Base-by-base conservation (phyloP, 2,113 vertebrate species). In the Triplophysa rosa region DNA sequence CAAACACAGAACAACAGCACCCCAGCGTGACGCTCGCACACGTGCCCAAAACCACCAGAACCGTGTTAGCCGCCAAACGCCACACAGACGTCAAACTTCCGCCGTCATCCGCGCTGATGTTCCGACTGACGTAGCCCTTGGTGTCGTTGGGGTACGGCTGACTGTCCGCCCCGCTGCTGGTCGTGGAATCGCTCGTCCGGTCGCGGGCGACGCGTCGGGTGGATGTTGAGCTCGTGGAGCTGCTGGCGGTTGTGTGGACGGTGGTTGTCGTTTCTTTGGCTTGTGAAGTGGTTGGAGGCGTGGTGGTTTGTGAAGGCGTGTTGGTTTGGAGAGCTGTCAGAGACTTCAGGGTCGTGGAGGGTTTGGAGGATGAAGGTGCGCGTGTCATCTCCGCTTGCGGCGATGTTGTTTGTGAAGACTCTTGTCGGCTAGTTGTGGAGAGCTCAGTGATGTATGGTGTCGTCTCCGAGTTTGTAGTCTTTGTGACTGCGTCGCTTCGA, bases 141-240 rank as follows among this genome's bases (percentile, higher is more conserved):
- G 95, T 96, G 80, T 93, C 94, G 0, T 96, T 96, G 21, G 87
- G 69, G 26, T 90, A 78, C 1, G 92, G 93, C 42, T 94, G 93
- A 86, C 92, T 94, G 84, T 85, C 89, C 71, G 94, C 92, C 17
- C 89, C 81, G 45, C 0, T 82, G 58, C 0, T 85, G 13, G 84
- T 87, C 49, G 52, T 23, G 9, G 81, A 49, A 40, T 76, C 45
- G n/a, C 61, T 81, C 75, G 19, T 59, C 33, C 21, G 62, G n/a
- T n/a, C 21, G 17, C 21, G 9, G 70, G 19, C 45, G 42, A 17
- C 42, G 23, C 59, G 14, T 5, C n/a, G 12, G 13, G 64, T 2
- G 10, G 42, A 78, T 68, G 42, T 45, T 14, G 79, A 71, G 24
- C 29, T 21, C 24, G 47, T 16, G 17, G 14, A 37, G 58, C 8